phyloP scores from a whole-genome alignment of 2,797 vertebrate species.

The Gobio occitaniae region DNA sequence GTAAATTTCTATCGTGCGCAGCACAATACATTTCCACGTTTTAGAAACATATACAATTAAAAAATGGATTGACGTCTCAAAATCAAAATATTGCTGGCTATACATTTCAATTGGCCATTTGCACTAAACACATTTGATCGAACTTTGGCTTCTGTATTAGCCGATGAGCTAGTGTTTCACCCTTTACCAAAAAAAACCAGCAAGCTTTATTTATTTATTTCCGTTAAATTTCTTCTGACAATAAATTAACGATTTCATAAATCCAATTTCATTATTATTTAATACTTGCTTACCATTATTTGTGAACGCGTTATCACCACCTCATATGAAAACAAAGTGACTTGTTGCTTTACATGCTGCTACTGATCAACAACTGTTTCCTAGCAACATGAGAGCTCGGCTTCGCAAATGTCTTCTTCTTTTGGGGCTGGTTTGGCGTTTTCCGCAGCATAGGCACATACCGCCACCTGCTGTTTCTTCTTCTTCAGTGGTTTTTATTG shows the following conservation, averaged over 20 bases:
- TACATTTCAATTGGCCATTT: background rate
- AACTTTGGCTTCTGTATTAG: background rate
- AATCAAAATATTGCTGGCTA: background rate
- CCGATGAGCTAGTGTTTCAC: background rate
- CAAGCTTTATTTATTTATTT: background rate
- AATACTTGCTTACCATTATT: slow-evolving; percentile 27
- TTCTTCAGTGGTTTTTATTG: background rate
- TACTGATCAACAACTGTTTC: slow-evolving; percentile 15
- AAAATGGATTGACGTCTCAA: background rate
- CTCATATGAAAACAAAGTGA: background rate
- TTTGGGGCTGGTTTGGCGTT: background rate
- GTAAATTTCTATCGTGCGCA: no score
- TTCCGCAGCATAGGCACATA: background rate
- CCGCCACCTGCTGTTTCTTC: background rate
- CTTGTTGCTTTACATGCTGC: background rate
- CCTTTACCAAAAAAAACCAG: background rate
- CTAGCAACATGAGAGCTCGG: slow-evolving; percentile 21
- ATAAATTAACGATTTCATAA: background rate
- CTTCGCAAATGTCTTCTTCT: background rate
- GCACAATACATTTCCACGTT: background rate
- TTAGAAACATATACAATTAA: background rate
- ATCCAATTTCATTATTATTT: background rate
- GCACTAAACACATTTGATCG: background rate
- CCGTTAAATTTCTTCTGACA: background rate
- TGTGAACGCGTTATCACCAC: background rate